Evolutionary conservation across 1,140 invertebrate genomes (phyloP).

Genomic region (Orchestia grillus): DNA sequence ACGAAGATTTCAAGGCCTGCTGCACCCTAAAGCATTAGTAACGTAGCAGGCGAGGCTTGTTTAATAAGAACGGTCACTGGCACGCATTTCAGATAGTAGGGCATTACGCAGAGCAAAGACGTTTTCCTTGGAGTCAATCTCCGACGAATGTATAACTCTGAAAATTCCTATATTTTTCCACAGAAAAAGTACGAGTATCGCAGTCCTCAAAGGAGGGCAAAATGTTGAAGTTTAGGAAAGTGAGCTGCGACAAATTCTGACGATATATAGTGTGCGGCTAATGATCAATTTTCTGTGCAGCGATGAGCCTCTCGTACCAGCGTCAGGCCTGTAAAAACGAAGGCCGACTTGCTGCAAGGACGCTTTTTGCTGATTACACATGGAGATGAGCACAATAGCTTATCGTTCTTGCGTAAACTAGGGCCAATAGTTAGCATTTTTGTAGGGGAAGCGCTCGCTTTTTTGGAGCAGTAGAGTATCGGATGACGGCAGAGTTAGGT

Average conservation of each 20-base stretch:
- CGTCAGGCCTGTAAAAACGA: neutral
- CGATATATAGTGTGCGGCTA: neutral
- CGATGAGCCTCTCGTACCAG: neutral
- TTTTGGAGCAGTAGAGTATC: slow-evolving; percentile 24
- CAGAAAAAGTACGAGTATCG: neutral
- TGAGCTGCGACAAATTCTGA: neutral
- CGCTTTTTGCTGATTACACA: slow-evolving; percentile 53
- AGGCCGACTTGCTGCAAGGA: slow-evolving; percentile 15
- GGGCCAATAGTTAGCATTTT: slow-evolving; percentile 53
- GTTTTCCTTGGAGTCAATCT: neutral
- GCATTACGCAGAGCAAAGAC: neutral
- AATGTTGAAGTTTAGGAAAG: neutral
- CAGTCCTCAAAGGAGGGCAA: neutral
- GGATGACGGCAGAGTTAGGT: slow-evolving; percentile 49
- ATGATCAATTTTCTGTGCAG: neutral
- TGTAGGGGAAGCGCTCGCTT: neutral
- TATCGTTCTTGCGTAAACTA: slow-evolving; percentile 56
- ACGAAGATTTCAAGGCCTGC: neutral
- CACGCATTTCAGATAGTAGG: neutral
- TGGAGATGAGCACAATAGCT: slow-evolving; percentile 56
- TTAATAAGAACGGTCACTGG: neutral
- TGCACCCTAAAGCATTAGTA: neutral
- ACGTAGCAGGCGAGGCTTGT: neutral
- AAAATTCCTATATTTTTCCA: neutral
- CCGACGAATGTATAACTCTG: neutral